Evolutionary conservation across 2,888 invertebrate genomes (phyloP), one percentile per base, ranked within the genome.

Genomic region (Parasteatoda lunata): DNA sequence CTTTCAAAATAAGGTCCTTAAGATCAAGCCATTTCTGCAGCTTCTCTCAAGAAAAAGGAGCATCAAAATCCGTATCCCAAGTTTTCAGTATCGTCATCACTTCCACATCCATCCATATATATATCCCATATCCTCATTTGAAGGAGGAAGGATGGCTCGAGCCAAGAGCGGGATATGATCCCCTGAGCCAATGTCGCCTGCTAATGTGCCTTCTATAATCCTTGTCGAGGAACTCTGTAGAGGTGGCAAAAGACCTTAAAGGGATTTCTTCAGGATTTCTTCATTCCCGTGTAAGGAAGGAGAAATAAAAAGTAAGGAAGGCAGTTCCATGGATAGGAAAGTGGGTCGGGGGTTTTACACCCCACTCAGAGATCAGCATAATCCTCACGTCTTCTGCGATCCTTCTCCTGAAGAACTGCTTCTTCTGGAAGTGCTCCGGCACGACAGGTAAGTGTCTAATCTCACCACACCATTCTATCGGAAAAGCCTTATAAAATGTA

Each of bases 191-290:
- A 71, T 72, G 76, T 76, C 65, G 71, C 71, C 49, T 76, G 71
- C 80, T 86, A 86, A 86, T 86, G 85, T 71, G 80, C 71, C 70
- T 71, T 70, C 85, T 71, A 15, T 86, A 86, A 86, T 86, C 85
- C 85, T 68, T 70, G 52, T 65, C 77, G 54, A 65, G 80, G 77
- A 71, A 80, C 70, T 64, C 45, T 65, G 45, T 51, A 66, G 73
- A 72, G 73, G 65, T 64, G 52, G 70, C 64, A 13, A n/a, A 49
- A 71, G 77, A 77, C 77, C 80, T 80, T 80, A 86, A 86, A 81
- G 77, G 71, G 85, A 86, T 86, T 86, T 80, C 65, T 85, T 64
- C 75, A 1, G 79, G 75, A 79, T 79, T 79, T 79, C 79, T 81
- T 75, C 81, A 15, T 48, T 48, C 59, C 73, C 49, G 45, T 9